phyloP scores from a whole-genome alignment of 92 coral and sea anemone genomes.

The Actinostola sp. region DNA sequence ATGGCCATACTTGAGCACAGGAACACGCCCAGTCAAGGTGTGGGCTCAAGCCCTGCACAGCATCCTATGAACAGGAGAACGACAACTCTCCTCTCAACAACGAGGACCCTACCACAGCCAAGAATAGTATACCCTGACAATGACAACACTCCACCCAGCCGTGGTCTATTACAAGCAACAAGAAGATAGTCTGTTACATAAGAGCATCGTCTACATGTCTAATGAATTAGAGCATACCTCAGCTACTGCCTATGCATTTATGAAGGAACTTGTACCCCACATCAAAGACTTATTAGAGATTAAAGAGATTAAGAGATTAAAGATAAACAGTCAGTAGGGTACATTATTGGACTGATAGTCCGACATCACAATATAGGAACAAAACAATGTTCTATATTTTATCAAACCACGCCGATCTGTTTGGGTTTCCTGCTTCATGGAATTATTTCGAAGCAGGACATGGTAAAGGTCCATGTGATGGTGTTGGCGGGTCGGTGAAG shows the following conservation, averaged over 20 bases:
- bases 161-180: slow-evolving; percentile 34
- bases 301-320: no score
- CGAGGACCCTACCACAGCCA: slow-evolving; percentile 53
- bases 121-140: slow-evolving; percentile 49
- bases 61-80: no score
- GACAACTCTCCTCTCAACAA: slow-evolving; percentile 29
- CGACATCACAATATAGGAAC: slow-evolving; percentile 45
- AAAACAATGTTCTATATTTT: slow-evolving; percentile 20
- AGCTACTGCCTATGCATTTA: slow-evolving; percentile 5
- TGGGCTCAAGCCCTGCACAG: no score
- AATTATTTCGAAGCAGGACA: slow-evolving; percentile 52
- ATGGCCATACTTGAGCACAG: slow-evolving; percentile 18
- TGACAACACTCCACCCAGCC: slow-evolving; percentile 54
- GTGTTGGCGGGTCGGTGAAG: slow-evolving; percentile 36
- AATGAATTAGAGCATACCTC: slow-evolving; percentile 24
- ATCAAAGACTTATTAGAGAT: no score
- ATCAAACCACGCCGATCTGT: slow-evolving; percentile 30
- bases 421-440: slow-evolving; percentile 39
- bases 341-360: slow-evolving; percentile 40
- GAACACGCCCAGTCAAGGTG: no score
- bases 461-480: slow-evolving; percentile 45
- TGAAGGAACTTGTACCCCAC: slow-evolving; percentile 18
- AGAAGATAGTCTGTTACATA: slow-evolving; percentile 20
- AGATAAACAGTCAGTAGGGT: no score
- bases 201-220: slow-evolving; percentile 37